Conservation (phyloP, 2,797 vertebrate species). For the Clarias platycephalus region DNA sequence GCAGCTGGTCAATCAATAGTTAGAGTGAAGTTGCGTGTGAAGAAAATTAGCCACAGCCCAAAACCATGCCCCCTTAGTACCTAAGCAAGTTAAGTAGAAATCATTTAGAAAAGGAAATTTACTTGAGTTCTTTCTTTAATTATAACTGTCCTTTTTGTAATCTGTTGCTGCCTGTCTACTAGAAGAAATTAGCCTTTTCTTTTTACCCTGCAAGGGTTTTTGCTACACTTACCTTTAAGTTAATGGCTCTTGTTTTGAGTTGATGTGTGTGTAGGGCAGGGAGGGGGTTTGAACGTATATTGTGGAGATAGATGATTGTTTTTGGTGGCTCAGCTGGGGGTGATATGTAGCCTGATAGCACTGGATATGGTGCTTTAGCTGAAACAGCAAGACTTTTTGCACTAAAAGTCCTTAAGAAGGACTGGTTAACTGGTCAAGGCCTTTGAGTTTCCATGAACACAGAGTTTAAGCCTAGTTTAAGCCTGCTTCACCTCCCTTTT, state of each 20-base stretch:
- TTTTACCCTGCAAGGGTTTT: conserved; percentile 59
- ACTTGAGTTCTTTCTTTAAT: conserved; percentile 72
- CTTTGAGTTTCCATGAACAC: conserved; percentile 71
- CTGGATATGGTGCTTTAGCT: conserved; percentile 82
- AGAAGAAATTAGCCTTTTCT: conserved; percentile 62
- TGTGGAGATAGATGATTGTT: conserved; percentile 48
- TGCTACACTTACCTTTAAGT: conserved; percentile 62
- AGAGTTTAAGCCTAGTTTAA: conserved; percentile 54
- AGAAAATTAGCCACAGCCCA: conserved; percentile 62
- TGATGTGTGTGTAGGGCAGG: conserved; percentile 40
- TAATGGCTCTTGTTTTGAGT: conserved; percentile 60
- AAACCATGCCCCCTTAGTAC: conserved; percentile 59
- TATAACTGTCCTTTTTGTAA: conserved; percentile 62
- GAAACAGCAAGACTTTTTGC: conserved; percentile 82
- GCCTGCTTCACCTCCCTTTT: conserved; percentile 32
- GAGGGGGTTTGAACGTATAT: conserved; percentile 51
- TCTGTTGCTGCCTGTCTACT: conserved; percentile 66
- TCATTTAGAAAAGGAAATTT: conserved; percentile 51
- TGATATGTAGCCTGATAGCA: conserved; percentile 77
- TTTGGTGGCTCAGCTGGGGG: conserved; percentile 64
- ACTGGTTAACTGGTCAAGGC: conserved; percentile 71
- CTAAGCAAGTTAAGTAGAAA: conserved; percentile 68
- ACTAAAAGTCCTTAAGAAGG: conserved; percentile 79
- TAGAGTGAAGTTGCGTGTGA: conserved; percentile 27
- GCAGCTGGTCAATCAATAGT: conserved; percentile 18